phyloP scores from a whole-genome alignment of 1,140 invertebrate species.

The Panulirus ornatus region DNA sequence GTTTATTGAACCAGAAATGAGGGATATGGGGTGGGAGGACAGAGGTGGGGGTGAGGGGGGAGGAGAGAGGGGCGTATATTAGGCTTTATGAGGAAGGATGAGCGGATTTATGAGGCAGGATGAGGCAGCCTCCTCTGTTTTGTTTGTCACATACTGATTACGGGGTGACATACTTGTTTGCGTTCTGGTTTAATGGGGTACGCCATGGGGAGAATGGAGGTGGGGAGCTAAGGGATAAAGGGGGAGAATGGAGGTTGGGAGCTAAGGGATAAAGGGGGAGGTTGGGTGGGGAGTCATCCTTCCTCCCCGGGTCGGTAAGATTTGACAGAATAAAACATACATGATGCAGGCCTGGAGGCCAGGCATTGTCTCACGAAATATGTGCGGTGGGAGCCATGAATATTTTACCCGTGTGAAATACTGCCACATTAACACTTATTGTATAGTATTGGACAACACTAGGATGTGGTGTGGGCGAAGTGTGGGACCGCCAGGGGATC shows the following conservation, averaged over 20 bases:
- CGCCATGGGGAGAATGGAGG: background rate
- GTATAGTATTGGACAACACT: background rate
- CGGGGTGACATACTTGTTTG: constrained; percentile 15
- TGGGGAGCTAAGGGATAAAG: background rate
- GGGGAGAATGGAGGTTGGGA: background rate
- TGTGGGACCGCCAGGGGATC: background rate
- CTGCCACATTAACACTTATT: constrained; percentile 21
- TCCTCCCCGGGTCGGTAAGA: too few species aligned
- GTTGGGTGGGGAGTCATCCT: background rate
- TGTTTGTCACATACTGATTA: constrained; percentile 1
- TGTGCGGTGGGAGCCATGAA: background rate
- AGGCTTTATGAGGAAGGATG: background rate
- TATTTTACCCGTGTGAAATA: constrained; percentile 35
- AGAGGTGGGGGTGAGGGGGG: background rate
- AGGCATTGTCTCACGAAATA: background rate
- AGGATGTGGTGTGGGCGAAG: background rate
- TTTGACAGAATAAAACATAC: too few species aligned
- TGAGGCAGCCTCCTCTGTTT: background rate
- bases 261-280: background rate
- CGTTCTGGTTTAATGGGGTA: background rate
- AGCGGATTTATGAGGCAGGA: background rate
- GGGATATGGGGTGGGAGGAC: background rate
- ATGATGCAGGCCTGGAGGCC: too few species aligned
- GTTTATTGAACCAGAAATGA: too few species aligned
- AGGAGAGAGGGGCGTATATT: background rate